These are phyloP conservation scores for Odontomyia ornata DNA, from an alignment of 2,888 invertebrate genomes.

Conservation along the genomic window DNA sequence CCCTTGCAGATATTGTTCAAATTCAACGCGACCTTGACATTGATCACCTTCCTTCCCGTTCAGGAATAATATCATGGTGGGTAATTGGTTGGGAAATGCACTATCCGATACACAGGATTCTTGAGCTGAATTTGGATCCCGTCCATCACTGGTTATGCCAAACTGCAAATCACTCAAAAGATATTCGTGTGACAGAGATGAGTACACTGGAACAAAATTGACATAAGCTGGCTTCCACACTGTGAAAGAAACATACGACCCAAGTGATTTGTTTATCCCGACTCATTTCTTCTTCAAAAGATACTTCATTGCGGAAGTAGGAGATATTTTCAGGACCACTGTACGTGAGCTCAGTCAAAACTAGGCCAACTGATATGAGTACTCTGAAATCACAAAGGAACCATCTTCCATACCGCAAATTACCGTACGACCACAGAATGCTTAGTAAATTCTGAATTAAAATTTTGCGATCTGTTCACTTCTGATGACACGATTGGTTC, in stretches of 20 bases:
- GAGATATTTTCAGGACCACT: conserved; percentile 89
- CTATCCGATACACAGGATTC: conserved; percentile 87
- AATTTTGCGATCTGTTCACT: too few species aligned
- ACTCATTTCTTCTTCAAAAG: conserved; percentile 82
- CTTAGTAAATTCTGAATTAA: too few species aligned
- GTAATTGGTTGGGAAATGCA: conserved; percentile 91
- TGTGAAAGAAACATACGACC: conserved; percentile 92
- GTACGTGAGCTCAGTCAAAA: conserved; percentile 93
- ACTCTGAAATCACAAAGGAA: conserved; percentile 79
- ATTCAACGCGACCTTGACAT: conserved; percentile 87
- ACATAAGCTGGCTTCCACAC: conserved; percentile 98
- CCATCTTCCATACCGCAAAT: conserved; percentile 75
- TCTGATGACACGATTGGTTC: too few species aligned
- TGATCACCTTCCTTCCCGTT: conserved; percentile 84
- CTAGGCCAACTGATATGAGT: conserved; percentile 78
- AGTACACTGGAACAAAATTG: conserved; percentile 89
- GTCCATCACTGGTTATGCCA: conserved; percentile 95
- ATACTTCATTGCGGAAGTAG: conserved; percentile 81
- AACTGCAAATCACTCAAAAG: conserved; percentile 88
- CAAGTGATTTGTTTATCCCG: conserved; percentile 78
- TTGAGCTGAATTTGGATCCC: conserved; percentile 84
- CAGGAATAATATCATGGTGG: conserved; percentile 86
- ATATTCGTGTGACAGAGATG: conserved; percentile 84
- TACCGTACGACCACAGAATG: conserved; percentile 93
- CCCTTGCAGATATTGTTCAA: conserved; percentile 84